Evolutionary conservation across 2,113 vertebrate species (phyloP).

Genomic region (Castor canadensis): DNA sequence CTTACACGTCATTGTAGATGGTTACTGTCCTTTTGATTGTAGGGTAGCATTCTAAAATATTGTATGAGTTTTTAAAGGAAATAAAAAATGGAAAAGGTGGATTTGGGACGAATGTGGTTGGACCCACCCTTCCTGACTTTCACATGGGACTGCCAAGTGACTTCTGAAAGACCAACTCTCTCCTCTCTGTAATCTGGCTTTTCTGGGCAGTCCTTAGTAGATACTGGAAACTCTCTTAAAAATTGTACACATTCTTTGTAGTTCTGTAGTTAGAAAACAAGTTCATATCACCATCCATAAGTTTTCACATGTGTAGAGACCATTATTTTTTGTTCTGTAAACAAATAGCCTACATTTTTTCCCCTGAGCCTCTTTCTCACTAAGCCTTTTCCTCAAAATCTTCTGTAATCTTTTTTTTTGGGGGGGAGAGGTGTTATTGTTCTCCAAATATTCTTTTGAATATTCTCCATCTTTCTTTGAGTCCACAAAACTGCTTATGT

Average conservation of each 20-base stretch:
- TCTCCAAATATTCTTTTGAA: neutral
- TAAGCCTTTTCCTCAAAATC: neutral
- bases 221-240: neutral
- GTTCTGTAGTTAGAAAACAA: neutral
- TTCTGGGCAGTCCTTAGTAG: neutral
- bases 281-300: neutral
- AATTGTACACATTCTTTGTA: neutral
- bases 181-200: neutral
- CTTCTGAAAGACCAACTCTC: neutral
- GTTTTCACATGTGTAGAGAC: neutral
- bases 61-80: neutral
- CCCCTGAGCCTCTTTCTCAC: neutral
- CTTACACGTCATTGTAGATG: neutral
- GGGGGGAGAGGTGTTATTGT: too few species aligned
- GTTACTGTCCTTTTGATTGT: neutral
- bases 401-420: neutral
- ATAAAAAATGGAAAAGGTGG: neutral
- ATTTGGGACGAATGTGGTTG: neutral
- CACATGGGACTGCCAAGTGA: neutral
- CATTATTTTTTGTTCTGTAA: slow-evolving; percentile 12
- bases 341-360: neutral
- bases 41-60: neutral
- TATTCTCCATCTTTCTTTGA: neutral
- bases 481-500: neutral
- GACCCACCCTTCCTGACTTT: neutral